Base-by-base conservation (phyloP, 2,113 vertebrate genomes). In the Stigmatopora nigra region DNA sequence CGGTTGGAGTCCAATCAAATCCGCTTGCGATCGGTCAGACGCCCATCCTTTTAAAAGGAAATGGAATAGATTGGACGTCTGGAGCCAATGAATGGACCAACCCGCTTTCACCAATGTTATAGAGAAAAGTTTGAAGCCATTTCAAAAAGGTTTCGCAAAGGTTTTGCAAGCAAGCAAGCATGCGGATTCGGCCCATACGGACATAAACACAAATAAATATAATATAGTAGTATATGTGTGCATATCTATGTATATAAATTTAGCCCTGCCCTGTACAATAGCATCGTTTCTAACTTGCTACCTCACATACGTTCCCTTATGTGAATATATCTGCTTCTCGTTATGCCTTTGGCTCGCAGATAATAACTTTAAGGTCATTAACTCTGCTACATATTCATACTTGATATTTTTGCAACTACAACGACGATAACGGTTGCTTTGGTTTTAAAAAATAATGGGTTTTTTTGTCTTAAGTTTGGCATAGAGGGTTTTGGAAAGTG, bases 341-440 rank as follows among this genome's bases (percentile, higher is more conserved):
- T 60, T 68, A 79, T 72, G 69, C 71, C 69, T 85, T 66, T 69
- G 64, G 75, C 56, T 60, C 71, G 63, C 76, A 81, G 79, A 90
- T 90, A 89, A 89, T 86, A 90, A 90, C 87, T 86, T 89, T 87
- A 77, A 91, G 88, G 89, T 90, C 88, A 83, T 75, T 67, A 88
- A 89, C 88, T 91, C 80, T 92, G 91, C 91, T 92, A 92, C 91
- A 91, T 91, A 88, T 91, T 78, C 82, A 86, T 85, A 86, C 70
- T 77, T 85, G 73, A 84, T 86, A 82, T 72, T 76, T 45, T 83
- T 61, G 25, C 64, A 72, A 80, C 77, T 79, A 82, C 46, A 64
- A 86, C 69, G 69, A 85, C 77, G 70, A 83, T 82, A 82, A 86
- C 79, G 87, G 87, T 91, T 90, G 89, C 90, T 92, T 91, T 92